Evolutionary conservation across 2,113 vertebrate species (phyloP).

Genomic region (Sprattus sprattus): DNA sequence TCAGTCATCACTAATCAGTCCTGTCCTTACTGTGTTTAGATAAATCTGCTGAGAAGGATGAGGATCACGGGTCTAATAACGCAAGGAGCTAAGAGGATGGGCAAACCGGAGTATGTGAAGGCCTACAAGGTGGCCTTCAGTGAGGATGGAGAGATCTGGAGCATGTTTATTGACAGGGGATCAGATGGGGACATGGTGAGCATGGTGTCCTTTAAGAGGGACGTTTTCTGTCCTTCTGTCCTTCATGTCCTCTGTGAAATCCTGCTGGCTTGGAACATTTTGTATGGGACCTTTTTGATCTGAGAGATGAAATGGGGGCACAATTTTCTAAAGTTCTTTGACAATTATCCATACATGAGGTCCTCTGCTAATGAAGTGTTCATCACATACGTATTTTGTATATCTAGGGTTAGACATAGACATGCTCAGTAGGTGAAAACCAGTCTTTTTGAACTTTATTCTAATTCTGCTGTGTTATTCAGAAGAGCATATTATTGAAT

Average conservation of each 20-base stretch:
- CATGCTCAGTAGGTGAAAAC: not conserved
- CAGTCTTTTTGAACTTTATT: not conserved
- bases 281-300: constrained; percentile 8
- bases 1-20: not conserved
- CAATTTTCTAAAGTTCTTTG: not conserved
- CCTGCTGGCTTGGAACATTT: not conserved
- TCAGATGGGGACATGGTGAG: constrained; percentile 81
- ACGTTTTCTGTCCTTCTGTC: not conserved
- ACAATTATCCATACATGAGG: not conserved
- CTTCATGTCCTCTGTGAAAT: constrained; percentile 10
- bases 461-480: not conserved
- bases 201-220: not conserved
- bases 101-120: constrained; percentile 85
- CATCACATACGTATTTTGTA: not conserved
- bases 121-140: constrained; percentile 86
- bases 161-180: constrained; percentile 79
- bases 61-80: constrained; percentile 84
- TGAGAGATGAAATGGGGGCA: not conserved
- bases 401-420: not conserved
- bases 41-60: constrained; percentile 85
- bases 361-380: not conserved
- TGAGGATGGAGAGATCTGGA: constrained; percentile 79
- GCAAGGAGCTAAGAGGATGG: constrained; percentile 85
- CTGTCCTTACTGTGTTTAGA: constrained; percentile 57
- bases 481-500: not conserved